Evolutionary conservation across 2,797 vertebrate genomes (phyloP).

Genomic region (Lateolabrax maculatus): DNA sequence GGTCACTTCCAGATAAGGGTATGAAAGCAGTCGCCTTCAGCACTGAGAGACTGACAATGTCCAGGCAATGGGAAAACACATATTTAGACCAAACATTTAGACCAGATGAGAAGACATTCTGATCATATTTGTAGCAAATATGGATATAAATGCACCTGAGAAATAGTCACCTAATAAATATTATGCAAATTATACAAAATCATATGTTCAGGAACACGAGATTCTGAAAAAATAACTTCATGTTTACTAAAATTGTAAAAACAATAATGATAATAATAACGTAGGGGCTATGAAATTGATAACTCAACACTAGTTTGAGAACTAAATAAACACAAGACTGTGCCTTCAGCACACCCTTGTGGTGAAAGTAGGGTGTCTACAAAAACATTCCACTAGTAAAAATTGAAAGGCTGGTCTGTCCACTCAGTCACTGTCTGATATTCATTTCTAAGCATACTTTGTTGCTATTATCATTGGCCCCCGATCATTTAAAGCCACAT

Average conservation of each 20-base stretch:
- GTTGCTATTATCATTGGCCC: constrained; percentile 2
- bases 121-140: constrained; percentile 42
- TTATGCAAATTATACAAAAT: background rate
- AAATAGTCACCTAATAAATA: background rate
- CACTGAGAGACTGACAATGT: constrained; percentile 69
- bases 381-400: constrained; percentile 49
- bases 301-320: constrained; percentile 3
- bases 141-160: background rate
- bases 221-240: background rate
- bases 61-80: constrained; percentile 66
- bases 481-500: constrained; percentile 25
- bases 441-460: constrained; percentile 6
- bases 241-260: background rate
- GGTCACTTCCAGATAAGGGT: constrained; percentile 83
- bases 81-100: constrained; percentile 57
- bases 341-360: constrained; percentile 77
- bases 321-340: constrained; percentile 11
- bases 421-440: constrained; percentile 1
- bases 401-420: background rate
- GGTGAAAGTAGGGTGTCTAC: constrained; percentile 54
- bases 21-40: constrained; percentile 68
- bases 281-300: too few relatives aligned
- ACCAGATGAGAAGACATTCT: constrained; percentile 40
- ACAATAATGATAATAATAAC: background rate
- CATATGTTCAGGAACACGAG: background rate